Evolutionary conservation across 2,113 vertebrate genomes (phyloP), one percentile per base, ranked within the genome.

Genomic region (Heterotis niloticus): DNA sequence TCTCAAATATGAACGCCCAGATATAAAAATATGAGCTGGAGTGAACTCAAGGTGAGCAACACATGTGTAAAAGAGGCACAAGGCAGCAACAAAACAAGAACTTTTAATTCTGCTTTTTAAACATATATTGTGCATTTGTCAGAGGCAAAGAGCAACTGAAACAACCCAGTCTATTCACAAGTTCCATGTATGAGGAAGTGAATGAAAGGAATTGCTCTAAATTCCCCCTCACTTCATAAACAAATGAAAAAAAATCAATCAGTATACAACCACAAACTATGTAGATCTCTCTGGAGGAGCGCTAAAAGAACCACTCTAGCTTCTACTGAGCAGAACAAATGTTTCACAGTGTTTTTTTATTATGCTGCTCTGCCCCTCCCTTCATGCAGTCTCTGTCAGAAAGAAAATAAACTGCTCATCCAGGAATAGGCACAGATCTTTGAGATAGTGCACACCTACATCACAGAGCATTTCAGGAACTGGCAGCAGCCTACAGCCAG

Each of bases 401-500:
- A 78, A 80, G 28, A 76, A 62, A 23, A 67, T 71, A 79, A 57
- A n/a, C 75, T 80, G 73, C 52, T 7, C 85, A 23, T 79, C 86
- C 65, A 71, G 59, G 64, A 82, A 81, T 77, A 88, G 80, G 83
- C 84, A 84, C 51, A 0, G 23, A 84, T 84, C 85, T 78, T 81
- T 87, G 82, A 88, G 88, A 90, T 87, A 73, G 82, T 80, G 64
- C 77, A 82, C 75, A 62, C 80, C 82, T 83, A 79, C 72, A 80
- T 90, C 90, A 91, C 18, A n/a, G 82, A 74, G 81, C 91, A 91
- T 93, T 91, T 84, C 84, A 79, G 88, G 86, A 82, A 16, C 70
- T 86, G 83, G 85, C 86, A 83, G 87, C 73, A 82, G 86, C 62
- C 79, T 62, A 83, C 76, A 75, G 81, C 51, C 71, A 80, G 80